Evolutionary conservation across 1,140 invertebrate species (phyloP).

Genomic region (Drosophila nikananu): DNA sequence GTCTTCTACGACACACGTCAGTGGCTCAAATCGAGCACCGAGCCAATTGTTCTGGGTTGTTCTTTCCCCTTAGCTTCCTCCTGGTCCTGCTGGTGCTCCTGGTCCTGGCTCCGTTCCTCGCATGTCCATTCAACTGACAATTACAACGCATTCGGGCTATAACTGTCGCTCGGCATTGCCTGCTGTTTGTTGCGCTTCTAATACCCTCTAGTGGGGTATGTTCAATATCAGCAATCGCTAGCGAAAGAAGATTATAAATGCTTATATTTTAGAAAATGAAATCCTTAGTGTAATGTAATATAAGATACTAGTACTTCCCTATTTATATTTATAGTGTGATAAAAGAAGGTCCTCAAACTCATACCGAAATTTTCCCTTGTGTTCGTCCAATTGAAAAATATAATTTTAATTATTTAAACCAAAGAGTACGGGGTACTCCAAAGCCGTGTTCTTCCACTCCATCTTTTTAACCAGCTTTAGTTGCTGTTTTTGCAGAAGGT

Average conservation of each 20-base stretch:
- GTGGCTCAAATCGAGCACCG: conserved; percentile 55
- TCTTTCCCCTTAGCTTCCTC: not conserved
- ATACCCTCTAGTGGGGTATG: not conserved
- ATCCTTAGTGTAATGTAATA: no score
- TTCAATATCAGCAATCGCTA: not conserved
- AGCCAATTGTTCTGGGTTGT: conserved; percentile 33
- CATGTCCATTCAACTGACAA: conserved; percentile 73
- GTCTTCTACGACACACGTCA: conserved; percentile 73
- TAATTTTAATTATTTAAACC: no score
- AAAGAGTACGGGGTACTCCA: not conserved
- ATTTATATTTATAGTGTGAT: no score
- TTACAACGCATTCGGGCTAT: conserved; percentile 60
- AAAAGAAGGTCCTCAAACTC: no score
- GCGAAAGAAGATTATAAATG: no score
- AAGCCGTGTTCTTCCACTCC: not conserved
- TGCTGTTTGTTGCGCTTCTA: conserved; percentile 11
- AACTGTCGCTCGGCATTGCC: conserved; percentile 39
- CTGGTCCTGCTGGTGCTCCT: not conserved
- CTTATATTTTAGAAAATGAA: no score
- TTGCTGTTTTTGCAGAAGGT: conserved; percentile 11
- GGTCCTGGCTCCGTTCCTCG: conserved; percentile 4
- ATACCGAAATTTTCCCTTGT: no score
- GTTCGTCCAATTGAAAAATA: not conserved
- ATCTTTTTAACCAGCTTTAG: conserved; percentile 1
- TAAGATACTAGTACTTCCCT: no score